Conservation (phyloP, 2,113 vertebrate genomes). For the Eulemur rufifrons region DNA sequence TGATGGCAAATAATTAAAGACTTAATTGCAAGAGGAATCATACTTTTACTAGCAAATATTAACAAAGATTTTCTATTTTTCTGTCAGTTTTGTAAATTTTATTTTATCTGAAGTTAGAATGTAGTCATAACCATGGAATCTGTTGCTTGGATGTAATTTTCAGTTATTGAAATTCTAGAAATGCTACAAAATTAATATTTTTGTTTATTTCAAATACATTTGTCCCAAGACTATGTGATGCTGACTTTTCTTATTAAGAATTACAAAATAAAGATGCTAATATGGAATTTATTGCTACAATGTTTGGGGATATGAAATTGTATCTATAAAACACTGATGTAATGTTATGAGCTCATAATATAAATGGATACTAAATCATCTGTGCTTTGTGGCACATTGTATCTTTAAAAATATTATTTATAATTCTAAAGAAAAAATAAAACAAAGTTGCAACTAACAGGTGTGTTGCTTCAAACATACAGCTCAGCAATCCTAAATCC, state of each 20-base stretch:
- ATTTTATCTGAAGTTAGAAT: slow-evolving; percentile 2
- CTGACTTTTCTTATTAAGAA: slow-evolving; percentile 25
- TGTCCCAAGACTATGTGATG: background rate
- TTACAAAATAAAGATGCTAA: slow-evolving; percentile 39
- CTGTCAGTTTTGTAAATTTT: background rate
- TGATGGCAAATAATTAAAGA: background rate
- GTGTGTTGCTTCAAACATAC: slow-evolving; percentile 24
- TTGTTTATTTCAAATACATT: slow-evolving; percentile 31
- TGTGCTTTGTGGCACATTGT: background rate
- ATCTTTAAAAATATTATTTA: slow-evolving; percentile 17
- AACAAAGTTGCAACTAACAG: slow-evolving; percentile 51
- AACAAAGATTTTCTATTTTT: background rate
- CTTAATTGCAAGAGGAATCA: background rate
- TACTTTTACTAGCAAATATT: background rate
- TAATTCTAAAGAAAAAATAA: slow-evolving; percentile 33
- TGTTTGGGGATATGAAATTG: background rate
- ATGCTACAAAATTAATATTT: slow-evolving; percentile 23
- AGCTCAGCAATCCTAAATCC: background rate
- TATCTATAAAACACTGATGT: slow-evolving; percentile 52
- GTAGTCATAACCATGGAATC: background rate
- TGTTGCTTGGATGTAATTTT: slow-evolving; percentile 23
- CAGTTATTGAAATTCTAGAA: slow-evolving; percentile 46
- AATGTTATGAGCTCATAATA: slow-evolving; percentile 61
- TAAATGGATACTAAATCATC: slow-evolving; percentile 43
- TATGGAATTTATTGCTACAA: slow-evolving; percentile 8